Conservation (phyloP, 2,797 vertebrate species). For the Argyrosomus regius region DNA sequence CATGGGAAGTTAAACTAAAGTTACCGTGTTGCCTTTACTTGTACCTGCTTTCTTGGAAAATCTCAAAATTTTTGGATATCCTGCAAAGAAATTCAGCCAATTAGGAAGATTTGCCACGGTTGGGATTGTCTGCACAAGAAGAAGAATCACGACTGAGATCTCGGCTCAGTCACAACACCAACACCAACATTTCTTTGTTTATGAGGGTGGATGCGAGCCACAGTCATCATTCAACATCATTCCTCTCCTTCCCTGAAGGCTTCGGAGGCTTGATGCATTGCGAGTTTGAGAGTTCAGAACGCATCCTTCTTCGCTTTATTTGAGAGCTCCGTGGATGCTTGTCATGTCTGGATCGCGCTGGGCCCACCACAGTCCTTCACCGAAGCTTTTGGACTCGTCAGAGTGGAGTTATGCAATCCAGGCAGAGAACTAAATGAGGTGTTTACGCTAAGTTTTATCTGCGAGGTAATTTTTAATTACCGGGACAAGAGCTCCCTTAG, state of each 20-base stretch:
- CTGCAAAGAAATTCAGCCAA: conserved; percentile 53
- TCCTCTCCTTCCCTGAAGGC: conserved; percentile 58
- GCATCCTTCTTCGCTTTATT: conserved; percentile 57
- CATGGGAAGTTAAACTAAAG: not conserved
- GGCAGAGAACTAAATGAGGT: conserved; percentile 49
- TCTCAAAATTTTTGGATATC: conserved; percentile 28
- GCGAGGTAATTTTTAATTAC: conserved; percentile 49
- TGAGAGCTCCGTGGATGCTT: conserved; percentile 50
- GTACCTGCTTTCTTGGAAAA: conserved; percentile 34
- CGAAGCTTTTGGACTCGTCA: conserved; percentile 43
- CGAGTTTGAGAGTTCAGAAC: conserved; percentile 43
- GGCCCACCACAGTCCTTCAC: conserved; percentile 23
- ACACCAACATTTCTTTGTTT: conserved; percentile 59
- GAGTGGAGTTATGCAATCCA: conserved; percentile 47
- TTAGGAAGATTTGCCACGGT: conserved; percentile 58
- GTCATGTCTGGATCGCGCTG: conserved; percentile 59
- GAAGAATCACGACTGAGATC: conserved; percentile 55
- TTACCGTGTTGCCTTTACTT: not conserved
- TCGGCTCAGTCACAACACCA: conserved; percentile 56
- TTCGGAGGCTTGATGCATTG: conserved; percentile 39
- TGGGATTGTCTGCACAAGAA: conserved; percentile 63
- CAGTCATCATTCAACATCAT: conserved; percentile 57
- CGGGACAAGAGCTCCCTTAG: conserved; percentile 10
- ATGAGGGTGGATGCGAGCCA: conserved; percentile 59
- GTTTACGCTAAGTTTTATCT: conserved; percentile 68